Conservation (phyloP, 2,888 invertebrate species). For the Biston betularia region DNA sequence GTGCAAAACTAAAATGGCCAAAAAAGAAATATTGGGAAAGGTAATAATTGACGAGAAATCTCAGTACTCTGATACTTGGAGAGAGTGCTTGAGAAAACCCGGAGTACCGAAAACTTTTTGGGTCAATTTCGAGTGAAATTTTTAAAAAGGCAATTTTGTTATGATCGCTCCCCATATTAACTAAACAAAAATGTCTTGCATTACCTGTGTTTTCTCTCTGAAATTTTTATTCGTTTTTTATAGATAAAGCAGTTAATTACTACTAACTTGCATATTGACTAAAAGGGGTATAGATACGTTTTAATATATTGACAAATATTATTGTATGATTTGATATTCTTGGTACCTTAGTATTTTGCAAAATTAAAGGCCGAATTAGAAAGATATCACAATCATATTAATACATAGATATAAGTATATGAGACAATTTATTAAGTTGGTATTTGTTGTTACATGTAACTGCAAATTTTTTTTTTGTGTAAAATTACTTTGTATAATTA, state of each 20-base stretch:
- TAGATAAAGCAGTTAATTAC: no score
- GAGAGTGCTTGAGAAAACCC: slow-evolving; percentile 85
- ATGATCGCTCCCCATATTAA: not conserved
- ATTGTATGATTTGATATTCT: not conserved
- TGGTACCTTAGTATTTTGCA: not conserved
- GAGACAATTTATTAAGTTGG: not conserved
- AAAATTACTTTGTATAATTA: no score
- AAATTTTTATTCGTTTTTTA: no score
- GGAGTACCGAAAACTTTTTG: slow-evolving; percentile 86
- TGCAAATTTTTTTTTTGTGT: no score
- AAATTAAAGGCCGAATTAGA: not conserved
- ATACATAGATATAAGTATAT: no score
- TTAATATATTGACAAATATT: no score
- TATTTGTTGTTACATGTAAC: not conserved
- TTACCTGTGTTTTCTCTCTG: no score
- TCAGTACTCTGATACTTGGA: slow-evolving; percentile 86
- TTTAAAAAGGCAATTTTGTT: not conserved
- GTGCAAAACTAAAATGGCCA: slow-evolving; percentile 88
- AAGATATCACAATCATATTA: not conserved
- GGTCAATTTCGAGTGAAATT: slow-evolving; percentile 84
- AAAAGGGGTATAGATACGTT: not conserved
- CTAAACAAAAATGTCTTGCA: not conserved
- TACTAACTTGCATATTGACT: not conserved
- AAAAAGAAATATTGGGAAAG: slow-evolving; percentile 89
- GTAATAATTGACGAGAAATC: slow-evolving; percentile 88